A percentile compares a stretch with the other conserved stretches of the same genome.
Conservation (phyloP, 2,888 invertebrate genomes). For the Rhagium mordax region DNA sequence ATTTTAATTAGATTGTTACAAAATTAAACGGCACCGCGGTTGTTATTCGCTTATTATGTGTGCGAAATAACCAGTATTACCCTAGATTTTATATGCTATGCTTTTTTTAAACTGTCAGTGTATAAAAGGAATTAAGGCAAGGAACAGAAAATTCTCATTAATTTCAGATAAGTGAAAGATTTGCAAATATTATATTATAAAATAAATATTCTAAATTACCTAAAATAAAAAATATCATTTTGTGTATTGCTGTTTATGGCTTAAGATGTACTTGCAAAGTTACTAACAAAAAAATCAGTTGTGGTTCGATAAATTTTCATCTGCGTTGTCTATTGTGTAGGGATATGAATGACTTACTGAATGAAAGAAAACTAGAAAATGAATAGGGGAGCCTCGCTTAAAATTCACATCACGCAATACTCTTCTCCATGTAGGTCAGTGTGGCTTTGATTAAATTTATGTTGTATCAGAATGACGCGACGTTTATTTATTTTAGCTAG, state of each 20-base stretch:
- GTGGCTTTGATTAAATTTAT: not conserved
- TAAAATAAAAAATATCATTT: too few species aligned
- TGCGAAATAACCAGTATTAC: not conserved
- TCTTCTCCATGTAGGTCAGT: not conserved
- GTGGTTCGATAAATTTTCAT: not conserved
- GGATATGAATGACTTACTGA: not conserved
- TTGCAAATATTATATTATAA: too few species aligned
- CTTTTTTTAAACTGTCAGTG: too few species aligned
- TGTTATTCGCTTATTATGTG: not conserved
- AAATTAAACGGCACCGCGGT: not conserved
- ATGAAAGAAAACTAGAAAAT: not conserved
- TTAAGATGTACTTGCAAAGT: too few species aligned
- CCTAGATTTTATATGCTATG: not conserved
- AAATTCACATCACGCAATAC: not conserved
- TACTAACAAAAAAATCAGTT: not conserved
- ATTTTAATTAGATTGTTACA: not conserved
- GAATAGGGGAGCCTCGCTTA: not conserved
- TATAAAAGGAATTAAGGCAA: too few species aligned
- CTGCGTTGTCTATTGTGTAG: not conserved
- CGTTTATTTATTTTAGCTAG: too few species aligned
- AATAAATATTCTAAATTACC: too few species aligned
- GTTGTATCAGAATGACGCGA: too few species aligned
- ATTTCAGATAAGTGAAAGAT: too few species aligned
- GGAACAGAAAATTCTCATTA: too few species aligned
- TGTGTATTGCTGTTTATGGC: too few species aligned